phyloP scores from a whole-genome alignment of 2,888 invertebrate species.

The Xiphydria camelus region DNA sequence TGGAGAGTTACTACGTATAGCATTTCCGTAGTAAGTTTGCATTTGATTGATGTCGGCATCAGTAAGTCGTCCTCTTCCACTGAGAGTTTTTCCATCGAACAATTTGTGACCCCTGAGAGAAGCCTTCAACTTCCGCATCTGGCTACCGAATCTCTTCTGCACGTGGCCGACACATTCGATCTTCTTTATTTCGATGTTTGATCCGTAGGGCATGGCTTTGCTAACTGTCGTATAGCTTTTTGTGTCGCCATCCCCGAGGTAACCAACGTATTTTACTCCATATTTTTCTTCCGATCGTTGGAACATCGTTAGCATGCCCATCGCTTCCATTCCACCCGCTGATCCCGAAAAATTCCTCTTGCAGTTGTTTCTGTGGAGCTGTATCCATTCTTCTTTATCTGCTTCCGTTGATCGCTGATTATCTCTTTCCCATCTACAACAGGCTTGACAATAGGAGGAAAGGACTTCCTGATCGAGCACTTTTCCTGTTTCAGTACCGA shows the following conservation, averaged over 20 bases:
- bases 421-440: neutral
- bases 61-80: neutral
- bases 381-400: neutral
- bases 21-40: constrained; percentile 2
- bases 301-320: constrained; percentile 7
- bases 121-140: constrained; percentile 1
- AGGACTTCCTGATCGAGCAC: constrained; percentile 6
- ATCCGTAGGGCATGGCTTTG: constrained; percentile 8
- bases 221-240: constrained; percentile 1
- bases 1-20: neutral
- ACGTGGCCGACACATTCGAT: constrained; percentile 3
- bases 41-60: neutral
- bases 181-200: neutral
- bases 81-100: neutral
- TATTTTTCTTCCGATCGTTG: constrained; percentile 4
- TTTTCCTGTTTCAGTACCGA: constrained; percentile 5
- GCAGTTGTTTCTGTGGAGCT: constrained; percentile 3
- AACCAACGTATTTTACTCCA: constrained; percentile 2
- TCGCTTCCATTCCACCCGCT: constrained; percentile 2
- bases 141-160: neutral
- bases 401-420: neutral
- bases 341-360: constrained; percentile 4
- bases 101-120: constrained; percentile 1
- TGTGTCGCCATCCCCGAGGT: constrained; percentile 10
- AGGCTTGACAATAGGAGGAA: constrained; percentile 2